These are phyloP conservation scores for Drosophila paracracens DNA, from an alignment of 2,888 invertebrate species.

Conservation along the genomic window DNA sequence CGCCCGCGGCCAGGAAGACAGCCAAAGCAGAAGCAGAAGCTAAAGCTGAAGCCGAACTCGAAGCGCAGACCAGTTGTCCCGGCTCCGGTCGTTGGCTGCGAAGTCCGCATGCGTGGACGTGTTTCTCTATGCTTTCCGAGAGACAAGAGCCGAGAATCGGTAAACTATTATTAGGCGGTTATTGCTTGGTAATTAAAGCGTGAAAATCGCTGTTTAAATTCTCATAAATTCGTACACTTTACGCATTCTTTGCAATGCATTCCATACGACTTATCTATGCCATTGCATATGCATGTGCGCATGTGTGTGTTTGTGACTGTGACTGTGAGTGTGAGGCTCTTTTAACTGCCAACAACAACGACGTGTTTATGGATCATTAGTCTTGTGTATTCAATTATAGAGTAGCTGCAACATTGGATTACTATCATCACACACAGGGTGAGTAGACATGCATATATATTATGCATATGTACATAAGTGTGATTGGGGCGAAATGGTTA, in stretches of 20 bases:
- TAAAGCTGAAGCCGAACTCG: not conserved
- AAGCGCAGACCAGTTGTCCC: slow-evolving; percentile 8
- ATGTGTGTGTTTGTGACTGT: slow-evolving; percentile 14
- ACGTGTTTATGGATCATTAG: slow-evolving; percentile 62
- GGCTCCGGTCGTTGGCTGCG: slow-evolving; percentile 8
- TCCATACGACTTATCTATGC: slow-evolving; percentile 11
- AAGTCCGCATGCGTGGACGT: slow-evolving; percentile 33
- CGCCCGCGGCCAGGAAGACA: slow-evolving; percentile 63
- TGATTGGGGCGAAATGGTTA: slow-evolving; percentile 32
- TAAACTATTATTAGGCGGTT: slow-evolving; percentile 59
- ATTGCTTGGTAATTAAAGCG: slow-evolving; percentile 82
- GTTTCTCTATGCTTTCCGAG: slow-evolving; percentile 26
- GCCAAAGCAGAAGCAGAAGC: slow-evolving; percentile 15
- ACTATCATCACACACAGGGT: slow-evolving; percentile 44
- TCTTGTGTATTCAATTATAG: slow-evolving; percentile 76
- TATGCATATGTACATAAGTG: slow-evolving; percentile 4
- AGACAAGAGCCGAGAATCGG: slow-evolving; percentile 22
- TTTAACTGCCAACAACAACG: slow-evolving; percentile 56
- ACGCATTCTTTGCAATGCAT: slow-evolving; percentile 61
- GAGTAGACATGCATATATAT: slow-evolving; percentile 27
- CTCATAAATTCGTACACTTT: slow-evolving; percentile 82
- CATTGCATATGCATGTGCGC: slow-evolving; percentile 11
- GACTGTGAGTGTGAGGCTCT: slow-evolving; percentile 10
- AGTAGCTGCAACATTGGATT: slow-evolving; percentile 60
- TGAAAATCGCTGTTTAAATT: slow-evolving; percentile 83